Percentiles rank a stretch among this genome's conserved stretches.
Evolutionary conservation across 2,888 invertebrate genomes (phyloP).

Genomic region (Leucoma salicis): DNA sequence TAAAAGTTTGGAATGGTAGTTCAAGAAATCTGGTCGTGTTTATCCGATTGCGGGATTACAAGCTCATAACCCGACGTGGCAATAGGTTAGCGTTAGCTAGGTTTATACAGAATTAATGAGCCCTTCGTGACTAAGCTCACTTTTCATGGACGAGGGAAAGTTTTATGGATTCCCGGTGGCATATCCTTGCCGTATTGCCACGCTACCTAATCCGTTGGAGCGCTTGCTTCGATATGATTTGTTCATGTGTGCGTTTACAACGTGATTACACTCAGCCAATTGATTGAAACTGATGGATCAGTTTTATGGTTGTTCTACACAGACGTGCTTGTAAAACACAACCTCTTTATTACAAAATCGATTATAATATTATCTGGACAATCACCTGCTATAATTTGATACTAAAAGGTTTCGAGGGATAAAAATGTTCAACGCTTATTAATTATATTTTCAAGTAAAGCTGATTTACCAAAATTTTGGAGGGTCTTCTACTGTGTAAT

Average conservation of each 20-base stretch:
- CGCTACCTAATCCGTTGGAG: constrained; percentile 47
- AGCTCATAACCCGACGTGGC: constrained; percentile 17
- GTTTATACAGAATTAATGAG: constrained; percentile 58
- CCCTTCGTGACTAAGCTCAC: constrained; percentile 70
- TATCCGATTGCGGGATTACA: constrained; percentile 51
- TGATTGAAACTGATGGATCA: constrained; percentile 45
- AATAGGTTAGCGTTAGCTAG: constrained; percentile 36
- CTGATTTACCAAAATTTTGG: no score
- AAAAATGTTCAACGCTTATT: no score
- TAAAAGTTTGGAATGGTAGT: constrained; percentile 7
- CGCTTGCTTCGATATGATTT: constrained; percentile 40
- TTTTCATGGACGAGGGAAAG: constrained; percentile 66
- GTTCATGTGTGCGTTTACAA: constrained; percentile 15
- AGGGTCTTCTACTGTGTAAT: no score
- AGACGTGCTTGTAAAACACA: constrained; percentile 17
- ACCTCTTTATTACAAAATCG: constrained; percentile 20
- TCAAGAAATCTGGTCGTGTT: constrained; percentile 53
- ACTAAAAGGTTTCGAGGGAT: neutral
- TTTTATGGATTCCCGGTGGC: constrained; percentile 59
- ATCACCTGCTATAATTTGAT: constrained; percentile 13
- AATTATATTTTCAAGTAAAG: no score
- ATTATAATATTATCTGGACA: constrained; percentile 22
- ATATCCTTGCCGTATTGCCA: constrained; percentile 43
- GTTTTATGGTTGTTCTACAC: constrained; percentile 23
- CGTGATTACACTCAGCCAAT: constrained; percentile 20